A percentile compares a stretch with the other conserved stretches of the same genome.
Conservation (phyloP, 2,888 invertebrate genomes). For the Sinopyrophorus schimmeli region DNA sequence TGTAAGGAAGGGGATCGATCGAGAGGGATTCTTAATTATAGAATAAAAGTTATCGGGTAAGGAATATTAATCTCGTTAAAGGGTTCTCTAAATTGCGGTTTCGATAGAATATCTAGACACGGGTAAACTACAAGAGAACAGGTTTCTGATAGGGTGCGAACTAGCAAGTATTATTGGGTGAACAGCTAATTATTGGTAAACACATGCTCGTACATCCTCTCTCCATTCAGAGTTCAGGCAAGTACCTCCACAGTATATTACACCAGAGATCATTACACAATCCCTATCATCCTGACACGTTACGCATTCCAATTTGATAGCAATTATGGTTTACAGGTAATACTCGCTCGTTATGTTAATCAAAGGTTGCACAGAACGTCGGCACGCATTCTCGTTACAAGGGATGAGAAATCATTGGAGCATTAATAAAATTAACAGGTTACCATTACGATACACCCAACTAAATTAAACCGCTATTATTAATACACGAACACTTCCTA, state of each 20-base stretch:
- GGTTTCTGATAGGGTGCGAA: constrained; percentile 28
- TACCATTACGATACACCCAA: too few relatives aligned
- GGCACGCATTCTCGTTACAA: constrained; percentile 1
- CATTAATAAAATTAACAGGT: background rate
- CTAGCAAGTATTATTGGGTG: constrained; percentile 26
- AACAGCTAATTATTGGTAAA: constrained; percentile 37
- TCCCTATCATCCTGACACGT: constrained; percentile 15
- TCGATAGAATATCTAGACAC: too few relatives aligned
- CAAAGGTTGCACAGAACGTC: constrained; percentile 6
- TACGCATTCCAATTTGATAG: constrained; percentile 21
- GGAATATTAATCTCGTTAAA: too few relatives aligned
- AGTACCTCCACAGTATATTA: constrained; percentile 22
- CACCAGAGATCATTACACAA: constrained; percentile 26
- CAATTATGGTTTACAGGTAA: constrained; percentile 18
- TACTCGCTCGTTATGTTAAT: constrained; percentile 17
- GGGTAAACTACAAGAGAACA: constrained; percentile 20
- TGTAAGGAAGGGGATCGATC: constrained; percentile 15
- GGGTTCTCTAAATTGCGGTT: too few relatives aligned
- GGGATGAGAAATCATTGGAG: background rate
- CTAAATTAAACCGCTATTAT: too few relatives aligned
- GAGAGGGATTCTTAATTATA: background rate
- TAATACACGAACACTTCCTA: too few relatives aligned
- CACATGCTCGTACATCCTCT: constrained; percentile 34
- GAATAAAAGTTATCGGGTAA: too few relatives aligned
- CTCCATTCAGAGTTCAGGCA: constrained; percentile 19